A percentile compares a stretch with the other conserved stretches of the same genome.
phyloP scores from a whole-genome alignment of 2,113 vertebrate species.

The Himantopus leucocephalus region DNA sequence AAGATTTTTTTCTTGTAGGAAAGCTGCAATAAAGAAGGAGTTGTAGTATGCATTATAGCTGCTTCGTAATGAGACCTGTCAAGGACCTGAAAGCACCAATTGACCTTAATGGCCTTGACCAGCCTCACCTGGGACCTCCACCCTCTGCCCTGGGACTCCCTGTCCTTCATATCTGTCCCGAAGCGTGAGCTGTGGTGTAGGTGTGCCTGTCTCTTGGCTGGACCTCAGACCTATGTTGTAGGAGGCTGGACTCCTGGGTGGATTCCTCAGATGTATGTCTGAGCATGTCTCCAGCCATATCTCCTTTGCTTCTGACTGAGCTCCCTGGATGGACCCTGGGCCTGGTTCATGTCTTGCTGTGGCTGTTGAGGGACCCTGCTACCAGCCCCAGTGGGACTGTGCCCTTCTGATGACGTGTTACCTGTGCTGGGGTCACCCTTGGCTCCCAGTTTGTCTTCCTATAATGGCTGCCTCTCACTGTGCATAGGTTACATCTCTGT shows the following conservation, averaged over 20 bases:
- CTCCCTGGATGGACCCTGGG: no score
- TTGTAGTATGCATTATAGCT: not conserved
- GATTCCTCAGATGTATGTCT: not conserved
- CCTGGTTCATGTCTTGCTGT: not conserved
- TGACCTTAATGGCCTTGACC: not conserved
- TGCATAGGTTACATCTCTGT: not conserved
- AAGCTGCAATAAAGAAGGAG: not conserved
- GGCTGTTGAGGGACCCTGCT: not conserved
- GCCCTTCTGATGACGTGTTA: no score
- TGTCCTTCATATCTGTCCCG: not conserved
- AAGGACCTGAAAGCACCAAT: not conserved
- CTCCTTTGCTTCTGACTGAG: not conserved
- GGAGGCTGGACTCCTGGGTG: not conserved
- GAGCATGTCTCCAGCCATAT: not conserved
- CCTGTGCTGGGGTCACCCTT: not conserved
- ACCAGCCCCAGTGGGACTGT: fast-evolving
- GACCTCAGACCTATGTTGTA: not conserved
- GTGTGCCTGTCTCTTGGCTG: not conserved
- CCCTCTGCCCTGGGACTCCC: not conserved
- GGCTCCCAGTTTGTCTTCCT: not conserved
- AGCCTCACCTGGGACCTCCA: not conserved
- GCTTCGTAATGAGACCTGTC: not conserved
- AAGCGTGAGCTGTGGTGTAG: not conserved
- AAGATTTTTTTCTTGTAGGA: not conserved
- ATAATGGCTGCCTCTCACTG: not conserved